Evolutionary conservation across 2,888 invertebrate genomes (phyloP).

Genomic region (Dryadula phaetusa): DNA sequence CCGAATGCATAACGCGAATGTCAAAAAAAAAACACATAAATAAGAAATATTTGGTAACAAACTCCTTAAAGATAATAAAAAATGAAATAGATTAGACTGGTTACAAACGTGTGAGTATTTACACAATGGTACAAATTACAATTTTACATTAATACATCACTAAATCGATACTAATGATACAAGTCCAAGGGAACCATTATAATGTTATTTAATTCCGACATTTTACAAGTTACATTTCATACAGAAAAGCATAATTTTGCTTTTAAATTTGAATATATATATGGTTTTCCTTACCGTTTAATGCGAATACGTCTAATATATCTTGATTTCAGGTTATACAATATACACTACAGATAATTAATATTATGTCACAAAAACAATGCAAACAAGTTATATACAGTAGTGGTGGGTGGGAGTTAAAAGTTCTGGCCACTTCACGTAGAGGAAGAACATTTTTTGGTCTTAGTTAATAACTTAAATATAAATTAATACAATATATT

Average conservation of each 20-base stretch:
- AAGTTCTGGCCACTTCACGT: constrained; percentile 70
- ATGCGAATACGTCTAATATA: constrained; percentile 14
- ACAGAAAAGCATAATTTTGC: not conserved
- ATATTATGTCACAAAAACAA: constrained; percentile 63
- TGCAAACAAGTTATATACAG: constrained; percentile 70
- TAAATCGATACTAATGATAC: constrained; percentile 72
- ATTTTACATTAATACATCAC: constrained; percentile 64
- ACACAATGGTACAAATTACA: constrained; percentile 63
- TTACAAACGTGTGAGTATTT: constrained; percentile 68
- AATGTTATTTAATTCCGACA: constrained; percentile 26
- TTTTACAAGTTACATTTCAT: not conserved
- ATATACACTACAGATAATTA: constrained; percentile 63
- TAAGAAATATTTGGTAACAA: constrained; percentile 83
- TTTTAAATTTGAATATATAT: constrained; percentile 4
- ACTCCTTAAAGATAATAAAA: constrained; percentile 70
- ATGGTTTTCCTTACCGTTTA: not conserved
- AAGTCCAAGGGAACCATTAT: constrained; percentile 39
- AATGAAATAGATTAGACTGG: constrained; percentile 57
- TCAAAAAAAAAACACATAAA: constrained; percentile 65
- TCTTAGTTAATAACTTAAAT: constrained; percentile 54
- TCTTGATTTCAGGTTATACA: constrained; percentile 41
- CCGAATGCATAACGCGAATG: constrained; percentile 49
- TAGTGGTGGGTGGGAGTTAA: constrained; percentile 75
- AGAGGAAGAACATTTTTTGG: constrained; percentile 59
- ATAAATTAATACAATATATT: constrained; percentile 44